Base-by-base conservation (phyloP, 1,140 invertebrate species). In the Meteorus sp. region DNA sequence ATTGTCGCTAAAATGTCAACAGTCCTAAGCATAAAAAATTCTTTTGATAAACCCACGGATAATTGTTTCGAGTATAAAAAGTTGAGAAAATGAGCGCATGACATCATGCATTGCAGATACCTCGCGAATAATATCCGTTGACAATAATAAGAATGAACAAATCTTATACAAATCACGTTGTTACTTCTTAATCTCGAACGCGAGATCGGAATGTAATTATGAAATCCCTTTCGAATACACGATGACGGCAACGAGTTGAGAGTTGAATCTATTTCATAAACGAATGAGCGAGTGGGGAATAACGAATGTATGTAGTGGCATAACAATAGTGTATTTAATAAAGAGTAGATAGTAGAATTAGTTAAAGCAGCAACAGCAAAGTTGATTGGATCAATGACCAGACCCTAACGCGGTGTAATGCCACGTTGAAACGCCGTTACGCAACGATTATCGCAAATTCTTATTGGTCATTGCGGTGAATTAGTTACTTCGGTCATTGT, bases 371-470 rank as follows among this genome's bases (percentile, higher is more conserved):
- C 51, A 41, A n/a, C 35, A 41, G 50, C 33, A 22, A 48, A 51
- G 47, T 22, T 52, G 56, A 56, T 44, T 64, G 56, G 65, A 69
- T 66, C 63, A 69, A 66, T 69, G 67, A 63, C 69, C 65, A 66
- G 60, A 37, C 48, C 37, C 48, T 39, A 52, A 35, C 41, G 9
- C 55, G 47, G 37, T 62, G 29, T 22, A 29, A 43, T 13, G 44
- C 9, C 13, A 25, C 48, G 41, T 59, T 59, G 39, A 61, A 61
- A 57, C 54, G 47, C 54, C 58, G 57, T 63, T 63, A 60, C 56
- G 58, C 44, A 63, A 63, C 33, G 48, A 56, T 63, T 63, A 63
- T 62, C 50, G 45, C 48, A 54, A 55, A 57, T 60, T 60, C 45
- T 54, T 35, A 44, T 35, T 52, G 37, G 39, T 19, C 29, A 17